Evolutionary conservation across 1,140 invertebrate species (phyloP), one percentile per base, ranked within the genome.

Genomic region (Ceratosolen fusciceps): DNA sequence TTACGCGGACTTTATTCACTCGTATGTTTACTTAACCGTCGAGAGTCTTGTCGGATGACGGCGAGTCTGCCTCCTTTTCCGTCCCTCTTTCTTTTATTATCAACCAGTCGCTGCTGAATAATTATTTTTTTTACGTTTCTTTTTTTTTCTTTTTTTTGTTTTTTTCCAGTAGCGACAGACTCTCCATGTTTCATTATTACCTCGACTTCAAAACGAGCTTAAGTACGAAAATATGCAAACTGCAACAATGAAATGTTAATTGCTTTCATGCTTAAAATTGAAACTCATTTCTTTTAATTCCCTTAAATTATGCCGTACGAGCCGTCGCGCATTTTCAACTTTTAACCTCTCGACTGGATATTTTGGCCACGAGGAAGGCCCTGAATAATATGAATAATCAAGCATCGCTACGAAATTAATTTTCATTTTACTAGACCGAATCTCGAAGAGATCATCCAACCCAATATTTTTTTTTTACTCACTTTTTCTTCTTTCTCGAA

Each of bases 1-100:
- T 79, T 31, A 5, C 1, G 54, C 0, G 31, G 7, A 43, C 76
- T 60, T 77, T 71, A 54, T 54, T 31, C 14, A n/a, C 65, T 43
- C 47, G 1, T 76, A 39, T 70, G 43, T 37, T 77, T 70, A 56
- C 65, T 56, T 29, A n/a, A 4, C 29, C 29, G 10, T 34, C 34
- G 19, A 70, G 9, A 47, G 7, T 47, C 19, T n/a, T 29, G 24
- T 43, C 31, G 19, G 21, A 29, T 5, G 43, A 29, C 31, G 2
- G 12, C 14, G 49, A 21, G 49, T 52, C 9, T 19, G 49, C 49
- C 49, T 52, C 12, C 9, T 19, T 67, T 37, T 24, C n/a, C n/a
- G n/a, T 60, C 56, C 21, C 3, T 52, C 49, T 19, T 14, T 21
- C 49, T 19, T 52, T 52, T 19, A 52, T 52, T 16, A 21, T 21